A percentile compares a stretch with the other conserved stretches of the same genome.
These are phyloP conservation scores for Sorex fumeus DNA, from an alignment of 2,113 vertebrate species.

Conservation along the genomic window DNA sequence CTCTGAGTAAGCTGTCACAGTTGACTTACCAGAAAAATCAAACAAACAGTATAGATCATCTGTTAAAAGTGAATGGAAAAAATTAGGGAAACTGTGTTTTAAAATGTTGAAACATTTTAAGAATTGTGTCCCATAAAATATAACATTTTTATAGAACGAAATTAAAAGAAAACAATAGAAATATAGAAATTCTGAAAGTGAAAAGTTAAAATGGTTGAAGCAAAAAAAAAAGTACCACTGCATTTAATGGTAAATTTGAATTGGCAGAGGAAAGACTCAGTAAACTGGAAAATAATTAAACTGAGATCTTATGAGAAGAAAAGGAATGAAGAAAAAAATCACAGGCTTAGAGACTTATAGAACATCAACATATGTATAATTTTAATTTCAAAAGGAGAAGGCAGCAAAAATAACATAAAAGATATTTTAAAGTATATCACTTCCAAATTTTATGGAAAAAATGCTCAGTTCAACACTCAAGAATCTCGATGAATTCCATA, in stretches of 20 bases:
- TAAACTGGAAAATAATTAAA: not conserved
- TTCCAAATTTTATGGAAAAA: not conserved
- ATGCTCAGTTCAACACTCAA: not conserved
- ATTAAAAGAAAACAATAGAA: not conserved
- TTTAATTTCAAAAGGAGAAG: not conserved
- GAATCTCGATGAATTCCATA: not conserved
- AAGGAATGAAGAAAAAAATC: not conserved
- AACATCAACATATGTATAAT: not conserved
- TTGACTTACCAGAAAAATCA: not conserved
- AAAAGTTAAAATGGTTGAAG: slow-evolving; percentile 5
- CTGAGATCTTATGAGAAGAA: not conserved
- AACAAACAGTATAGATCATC: not conserved
- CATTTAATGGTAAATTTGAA: not conserved
- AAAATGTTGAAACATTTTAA: not conserved
- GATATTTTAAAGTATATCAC: not conserved
- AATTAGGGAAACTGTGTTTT: not conserved
- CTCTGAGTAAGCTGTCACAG: not conserved
- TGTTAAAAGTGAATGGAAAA: not conserved
- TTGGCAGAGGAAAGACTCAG: not conserved
- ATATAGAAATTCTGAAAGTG: not conserved
- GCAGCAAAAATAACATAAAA: not conserved
- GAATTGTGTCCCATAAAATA: not conserved
- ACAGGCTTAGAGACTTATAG: not conserved
- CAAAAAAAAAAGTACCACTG: not conserved
- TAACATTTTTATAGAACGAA: not conserved